A percentile compares a stretch with the other conserved stretches of the same genome.
These are phyloP conservation scores for Bubo blakistoni DNA, from an alignment of 2,113 vertebrate genomes.

Conservation along the genomic window DNA sequence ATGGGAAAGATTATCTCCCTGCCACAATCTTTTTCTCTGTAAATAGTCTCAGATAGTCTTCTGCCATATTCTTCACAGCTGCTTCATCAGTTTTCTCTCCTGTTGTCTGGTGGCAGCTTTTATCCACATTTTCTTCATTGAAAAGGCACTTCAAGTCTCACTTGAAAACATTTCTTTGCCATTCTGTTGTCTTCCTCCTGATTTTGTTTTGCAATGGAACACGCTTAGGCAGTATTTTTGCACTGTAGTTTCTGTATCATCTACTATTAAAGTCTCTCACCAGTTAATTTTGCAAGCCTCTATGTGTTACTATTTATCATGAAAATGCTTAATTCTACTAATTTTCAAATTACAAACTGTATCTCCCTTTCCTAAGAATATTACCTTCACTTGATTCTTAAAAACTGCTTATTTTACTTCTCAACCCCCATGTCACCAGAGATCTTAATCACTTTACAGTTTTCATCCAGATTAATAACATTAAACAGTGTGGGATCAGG, in stretches of 20 bases:
- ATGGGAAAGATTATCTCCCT: background rate
- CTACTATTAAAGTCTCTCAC: background rate
- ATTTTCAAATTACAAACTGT: background rate
- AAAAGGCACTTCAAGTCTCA: background rate
- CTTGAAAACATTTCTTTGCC: background rate
- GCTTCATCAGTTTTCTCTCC: background rate
- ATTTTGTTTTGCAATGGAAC: background rate
- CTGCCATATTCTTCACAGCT: background rate
- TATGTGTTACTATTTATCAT: background rate
- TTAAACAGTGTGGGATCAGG: background rate
- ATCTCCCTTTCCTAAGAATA: background rate
- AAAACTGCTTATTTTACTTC: background rate
- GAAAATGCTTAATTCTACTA: background rate
- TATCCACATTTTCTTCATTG: background rate
- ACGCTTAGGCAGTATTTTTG: background rate
- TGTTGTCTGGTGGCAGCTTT: background rate
- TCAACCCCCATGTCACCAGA: background rate
- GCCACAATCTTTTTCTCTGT: background rate
- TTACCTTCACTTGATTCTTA: background rate
- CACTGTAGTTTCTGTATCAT: background rate
- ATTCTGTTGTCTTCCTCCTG: background rate
- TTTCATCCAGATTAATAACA: background rate
- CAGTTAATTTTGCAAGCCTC: background rate
- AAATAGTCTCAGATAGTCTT: background rate
- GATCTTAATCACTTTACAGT: background rate